Evolutionary conservation across 2,888 invertebrate genomes (phyloP), one percentile per base, ranked within the genome.

Genomic region (Lasius fuliginosus): DNA sequence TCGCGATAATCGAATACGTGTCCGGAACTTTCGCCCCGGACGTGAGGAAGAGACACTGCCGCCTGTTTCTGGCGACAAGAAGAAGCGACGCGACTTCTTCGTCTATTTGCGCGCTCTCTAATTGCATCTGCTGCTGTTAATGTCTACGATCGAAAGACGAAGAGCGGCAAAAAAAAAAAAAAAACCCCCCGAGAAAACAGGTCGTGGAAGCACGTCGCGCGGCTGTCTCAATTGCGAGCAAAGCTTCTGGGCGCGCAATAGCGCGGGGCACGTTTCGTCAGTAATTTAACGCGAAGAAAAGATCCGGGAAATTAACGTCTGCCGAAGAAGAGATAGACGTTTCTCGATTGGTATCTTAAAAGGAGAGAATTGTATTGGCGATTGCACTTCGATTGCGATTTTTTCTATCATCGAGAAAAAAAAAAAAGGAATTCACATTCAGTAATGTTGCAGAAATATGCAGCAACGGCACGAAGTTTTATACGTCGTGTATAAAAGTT

Each of bases 151-250:
- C 36, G 23, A 60, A 42, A 23, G 23, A 18, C 2, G 18, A 15
- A 76, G 36, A 53, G 36, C 5, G 23, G 27, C 4, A 30, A n/a
- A 30, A 71, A 60, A 56, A 65, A 91, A 79, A 85, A 56, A 36
- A 23, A 33, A 60, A 71, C n/a, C n/a, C n/a, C n/a, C n/a, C 90
- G 76, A 86, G 85, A 88, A 91, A 88, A 87, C 87, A 89, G 87
- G 60, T 88, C 84, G 82, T 87, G 84, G 90, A 85, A 83, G 83
- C 88, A 89, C 88, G 88, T 91, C 8, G 40, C 90, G 90, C 91
- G 89, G 85, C 91, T 90, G 91, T 92, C 87, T 84, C 87, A 90
- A 89, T 82, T 92, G 91, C 92, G 86, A 91, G 87, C 87, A 85
- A 88, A 87, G 84, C 86, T 83, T 74, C 76, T 68, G 73, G 1